phyloP scores from a whole-genome alignment of 2,113 vertebrate genomes.

The Variabilichromis moorii region DNA sequence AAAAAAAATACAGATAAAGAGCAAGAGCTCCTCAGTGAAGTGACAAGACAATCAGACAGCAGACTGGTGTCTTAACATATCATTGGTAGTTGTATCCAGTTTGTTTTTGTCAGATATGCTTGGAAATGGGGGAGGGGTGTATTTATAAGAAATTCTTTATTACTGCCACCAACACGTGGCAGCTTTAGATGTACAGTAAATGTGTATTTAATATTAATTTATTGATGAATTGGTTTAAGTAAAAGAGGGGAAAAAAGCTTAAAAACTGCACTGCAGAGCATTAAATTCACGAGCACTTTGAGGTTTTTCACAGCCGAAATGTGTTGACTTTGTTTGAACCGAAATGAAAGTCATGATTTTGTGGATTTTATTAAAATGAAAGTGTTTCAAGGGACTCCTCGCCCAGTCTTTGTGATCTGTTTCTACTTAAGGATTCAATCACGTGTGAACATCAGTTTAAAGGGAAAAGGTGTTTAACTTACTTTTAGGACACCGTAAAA shows the following conservation, averaged over 20 bases:
- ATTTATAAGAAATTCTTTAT: background rate
- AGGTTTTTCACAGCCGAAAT: background rate
- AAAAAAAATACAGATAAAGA: background rate
- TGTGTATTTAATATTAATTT: background rate
- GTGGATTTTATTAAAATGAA: constrained; percentile 4
- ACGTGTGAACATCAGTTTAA: background rate
- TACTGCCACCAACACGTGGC: background rate
- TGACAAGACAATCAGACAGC: constrained; percentile 7
- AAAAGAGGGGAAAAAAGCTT: background rate
- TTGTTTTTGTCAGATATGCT: background rate
- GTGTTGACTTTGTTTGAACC: background rate
- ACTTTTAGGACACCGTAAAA: background rate
- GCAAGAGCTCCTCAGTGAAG: background rate
- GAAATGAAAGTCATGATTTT: background rate
- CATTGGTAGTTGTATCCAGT: background rate
- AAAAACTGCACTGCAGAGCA: background rate
- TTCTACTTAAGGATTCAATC: background rate
- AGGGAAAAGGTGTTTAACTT: background rate
- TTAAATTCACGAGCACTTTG: background rate
- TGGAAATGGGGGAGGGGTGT: background rate
- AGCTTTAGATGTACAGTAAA: background rate
- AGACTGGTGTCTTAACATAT: background rate
- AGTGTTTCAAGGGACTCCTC: background rate
- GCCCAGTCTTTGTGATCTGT: background rate
- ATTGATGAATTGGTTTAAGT: background rate